These are phyloP conservation scores for Fissipunctia ypsillon DNA, from an alignment of 2,888 invertebrate genomes.

Conservation along the genomic window DNA sequence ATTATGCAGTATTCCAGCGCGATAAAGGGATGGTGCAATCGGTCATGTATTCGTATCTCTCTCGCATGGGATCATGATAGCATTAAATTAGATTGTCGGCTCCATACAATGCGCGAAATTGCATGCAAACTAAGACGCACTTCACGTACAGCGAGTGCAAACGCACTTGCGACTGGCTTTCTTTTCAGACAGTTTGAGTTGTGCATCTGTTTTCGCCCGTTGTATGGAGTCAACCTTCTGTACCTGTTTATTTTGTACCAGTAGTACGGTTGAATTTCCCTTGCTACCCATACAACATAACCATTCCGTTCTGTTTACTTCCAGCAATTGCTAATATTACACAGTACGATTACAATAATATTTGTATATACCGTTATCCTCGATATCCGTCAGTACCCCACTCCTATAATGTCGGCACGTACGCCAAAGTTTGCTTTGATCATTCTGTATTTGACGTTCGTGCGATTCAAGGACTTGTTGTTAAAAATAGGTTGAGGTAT, in stretches of 20 bases:
- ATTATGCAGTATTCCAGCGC: background rate
- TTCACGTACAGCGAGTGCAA: no score
- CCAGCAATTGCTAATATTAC: slow-evolving; percentile 17
- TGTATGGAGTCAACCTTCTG: background rate
- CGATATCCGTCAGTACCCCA: slow-evolving; percentile 38
- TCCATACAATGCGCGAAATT: no score
- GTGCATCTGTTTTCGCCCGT: background rate
- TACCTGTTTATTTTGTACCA: background rate
- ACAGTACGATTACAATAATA: slow-evolving; percentile 42
- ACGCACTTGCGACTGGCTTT: no score
- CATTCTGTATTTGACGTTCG: slow-evolving; percentile 53
- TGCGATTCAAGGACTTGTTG: slow-evolving; percentile 42
- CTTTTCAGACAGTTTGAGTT: background rate
- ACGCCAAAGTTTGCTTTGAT: slow-evolving; percentile 50
- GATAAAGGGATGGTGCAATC: background rate
- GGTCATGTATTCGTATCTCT: background rate
- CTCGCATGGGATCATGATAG: background rate
- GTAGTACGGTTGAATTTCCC: background rate
- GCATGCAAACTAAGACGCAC: no score
- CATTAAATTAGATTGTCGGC: background rate
- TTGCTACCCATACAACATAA: background rate
- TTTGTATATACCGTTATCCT: slow-evolving; percentile 31
- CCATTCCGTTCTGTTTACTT: background rate
- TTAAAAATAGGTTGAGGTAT: slow-evolving; percentile 48
- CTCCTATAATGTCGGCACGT: slow-evolving; percentile 37